Base-by-base conservation (phyloP, 2,888 invertebrate genomes). In the Loripinus fragilis region DNA sequence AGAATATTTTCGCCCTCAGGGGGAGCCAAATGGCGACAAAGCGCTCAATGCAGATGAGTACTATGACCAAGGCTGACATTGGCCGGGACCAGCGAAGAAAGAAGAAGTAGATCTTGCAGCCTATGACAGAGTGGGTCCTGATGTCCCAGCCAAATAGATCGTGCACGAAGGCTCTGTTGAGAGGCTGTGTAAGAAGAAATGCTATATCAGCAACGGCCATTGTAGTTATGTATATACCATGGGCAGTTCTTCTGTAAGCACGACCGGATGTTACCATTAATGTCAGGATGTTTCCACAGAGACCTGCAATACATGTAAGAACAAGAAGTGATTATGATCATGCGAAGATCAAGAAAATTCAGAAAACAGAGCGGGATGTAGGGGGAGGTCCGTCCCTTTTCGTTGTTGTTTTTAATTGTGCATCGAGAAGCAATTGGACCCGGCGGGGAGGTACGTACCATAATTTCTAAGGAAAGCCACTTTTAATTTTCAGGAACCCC, bases 1-100 rank as follows among this genome's bases (percentile, higher is more conserved):
- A 60, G 10, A 60, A 17, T 12, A 1, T 2, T 33, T 60, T 60
- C 8, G 33, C 20, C 33, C 17, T 30, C 17, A 60, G 60, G 17
- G 60, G 60, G 28, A 60, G 33, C 60, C 60, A 60, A 20, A 60
- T 33, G 5, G 60, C 60, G 10, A 60, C 60, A 33, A 60, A 60
- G 3, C 60, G 60, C 33, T 60, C 60, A 10, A 60, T 17, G 33
- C 60, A 60, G 5, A 60, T 33, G 7, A 33, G 33, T 17, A 33
- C 17, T 17, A 60, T 60, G 2, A 60, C 17, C 1, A 20, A 33
- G 12, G 60, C 30, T 3, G 60, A 33, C 5, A 60, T 60, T 2
- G 8, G 1, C 17, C 60, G 7, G 2, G 60, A 17, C 1, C 17
- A 10, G 12, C 60, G 60, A 17, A 33, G 20, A 5, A 30, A 30